These are phyloP conservation scores for Agrilus biguttatus DNA, from an alignment of 2,888 invertebrate species.

Conservation along the genomic window DNA sequence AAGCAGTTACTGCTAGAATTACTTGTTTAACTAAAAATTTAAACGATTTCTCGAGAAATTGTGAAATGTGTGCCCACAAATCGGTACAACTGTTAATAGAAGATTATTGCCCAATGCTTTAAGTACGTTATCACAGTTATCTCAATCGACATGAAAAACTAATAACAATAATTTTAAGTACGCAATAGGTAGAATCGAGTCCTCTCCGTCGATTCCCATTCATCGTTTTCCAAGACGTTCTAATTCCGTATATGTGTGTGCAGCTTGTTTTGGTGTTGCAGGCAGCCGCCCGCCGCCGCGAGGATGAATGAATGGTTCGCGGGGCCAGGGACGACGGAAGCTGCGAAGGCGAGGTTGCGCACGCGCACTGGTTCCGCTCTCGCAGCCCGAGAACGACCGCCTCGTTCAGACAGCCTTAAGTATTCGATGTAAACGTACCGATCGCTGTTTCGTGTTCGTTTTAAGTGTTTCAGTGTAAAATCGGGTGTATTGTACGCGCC, in stretches of 20 bases:
- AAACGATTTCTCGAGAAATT: too few species aligned
- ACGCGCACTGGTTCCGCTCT: constrained; percentile 25
- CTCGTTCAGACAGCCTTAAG: constrained; percentile 44
- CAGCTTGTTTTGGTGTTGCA: constrained; percentile 17
- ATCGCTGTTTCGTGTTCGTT: constrained; percentile 34
- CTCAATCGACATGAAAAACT: too few species aligned
- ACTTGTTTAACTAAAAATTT: too few species aligned
- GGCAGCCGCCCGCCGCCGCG: constrained; percentile 36
- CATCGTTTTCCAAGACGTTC: constrained; percentile 24
- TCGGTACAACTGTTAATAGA: too few species aligned
- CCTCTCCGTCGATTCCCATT: constrained; percentile 14
- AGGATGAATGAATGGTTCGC: constrained; percentile 23
- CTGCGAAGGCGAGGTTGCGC: constrained; percentile 33
- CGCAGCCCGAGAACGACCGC: constrained; percentile 38
- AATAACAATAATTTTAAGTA: too few species aligned
- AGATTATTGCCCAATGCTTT: too few species aligned
- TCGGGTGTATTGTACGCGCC: constrained; percentile 4
- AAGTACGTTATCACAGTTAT: too few species aligned
- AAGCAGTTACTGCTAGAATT: too few species aligned
- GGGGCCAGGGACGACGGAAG: constrained; percentile 26
- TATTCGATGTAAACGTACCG: constrained; percentile 20
- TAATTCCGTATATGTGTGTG: constrained; percentile 25
- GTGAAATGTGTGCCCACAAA: too few species aligned
- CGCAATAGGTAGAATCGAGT: too few species aligned
- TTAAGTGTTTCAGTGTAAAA: constrained; percentile 22